Evolutionary conservation across 2,888 invertebrate species (phyloP).

Genomic region (Philonicus albiceps): DNA sequence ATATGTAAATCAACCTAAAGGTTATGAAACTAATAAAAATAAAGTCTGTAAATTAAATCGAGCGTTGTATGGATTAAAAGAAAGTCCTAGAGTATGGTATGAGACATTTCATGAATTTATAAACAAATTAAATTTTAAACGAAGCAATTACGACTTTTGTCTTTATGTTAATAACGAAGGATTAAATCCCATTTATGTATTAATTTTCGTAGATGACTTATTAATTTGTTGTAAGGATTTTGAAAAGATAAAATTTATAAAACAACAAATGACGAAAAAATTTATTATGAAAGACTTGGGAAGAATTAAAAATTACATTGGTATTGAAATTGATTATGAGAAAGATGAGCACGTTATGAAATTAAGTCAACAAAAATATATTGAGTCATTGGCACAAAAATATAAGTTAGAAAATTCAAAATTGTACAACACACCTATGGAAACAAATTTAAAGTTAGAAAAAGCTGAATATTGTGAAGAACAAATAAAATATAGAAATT

Average conservation of each 20-base stretch:
- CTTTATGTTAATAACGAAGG: conserved; percentile 22
- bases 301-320: conserved; percentile 54
- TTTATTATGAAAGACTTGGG: too few relatives aligned
- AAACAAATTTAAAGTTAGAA: too few relatives aligned
- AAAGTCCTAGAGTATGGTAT: conserved; percentile 44
- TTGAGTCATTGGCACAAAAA: too few relatives aligned
- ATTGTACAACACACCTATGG: too few relatives aligned
- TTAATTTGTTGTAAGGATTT: conserved; percentile 42
- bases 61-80: conserved; percentile 52
- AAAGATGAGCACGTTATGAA: too few relatives aligned
- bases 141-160: conserved; percentile 47
- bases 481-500: conserved; percentile 49
- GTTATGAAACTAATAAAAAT: conserved; percentile 52
- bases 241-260: neutral
- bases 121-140: conserved; percentile 50
- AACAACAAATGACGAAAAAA: too few relatives aligned
- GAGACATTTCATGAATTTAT: conserved; percentile 46
- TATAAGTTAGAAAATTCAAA: too few relatives aligned
- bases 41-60: conserved; percentile 55
- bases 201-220: conserved; percentile 45
- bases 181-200: conserved; percentile 7
- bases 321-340: conserved; percentile 55
- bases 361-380: too few relatives aligned
- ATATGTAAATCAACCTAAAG: conserved; percentile 53
- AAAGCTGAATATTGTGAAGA: too few relatives aligned